Evolutionary conservation across 2,113 vertebrate genomes (phyloP).

Genomic region (Pedetes capensis): DNA sequence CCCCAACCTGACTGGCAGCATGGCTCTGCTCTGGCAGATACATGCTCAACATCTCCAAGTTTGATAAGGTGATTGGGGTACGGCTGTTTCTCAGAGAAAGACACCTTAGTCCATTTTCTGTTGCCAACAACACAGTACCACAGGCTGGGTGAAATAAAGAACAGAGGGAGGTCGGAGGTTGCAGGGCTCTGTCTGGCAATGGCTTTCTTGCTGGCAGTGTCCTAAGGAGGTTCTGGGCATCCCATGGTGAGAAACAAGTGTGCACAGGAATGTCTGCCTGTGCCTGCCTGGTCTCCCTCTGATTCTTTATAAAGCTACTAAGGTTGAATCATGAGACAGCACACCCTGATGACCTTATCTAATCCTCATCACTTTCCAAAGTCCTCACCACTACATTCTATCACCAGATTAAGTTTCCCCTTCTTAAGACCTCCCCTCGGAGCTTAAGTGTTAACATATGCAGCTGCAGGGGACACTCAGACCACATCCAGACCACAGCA

Average conservation of each 20-base stretch:
- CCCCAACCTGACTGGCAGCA: background rate
- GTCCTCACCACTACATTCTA: background rate
- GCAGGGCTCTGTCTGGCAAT: background rate
- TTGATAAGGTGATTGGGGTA: background rate
- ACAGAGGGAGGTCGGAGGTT: background rate
- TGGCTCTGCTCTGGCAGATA: background rate
- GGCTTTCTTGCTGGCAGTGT: background rate
- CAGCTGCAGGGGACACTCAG: background rate
- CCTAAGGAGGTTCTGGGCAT: background rate
- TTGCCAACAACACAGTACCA: background rate
- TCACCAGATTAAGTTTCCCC: background rate
- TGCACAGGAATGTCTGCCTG: no score
- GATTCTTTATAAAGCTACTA: background rate
- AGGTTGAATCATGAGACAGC: background rate
- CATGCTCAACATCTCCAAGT: background rate
- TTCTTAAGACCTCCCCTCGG: background rate
- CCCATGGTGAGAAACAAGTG: background rate
- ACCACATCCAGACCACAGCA: no score
- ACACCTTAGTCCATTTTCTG: background rate
- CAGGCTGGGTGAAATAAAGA: background rate
- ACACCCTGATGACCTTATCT: background rate
- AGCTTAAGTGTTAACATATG: background rate
- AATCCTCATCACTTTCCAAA: background rate
- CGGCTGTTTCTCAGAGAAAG: background rate
- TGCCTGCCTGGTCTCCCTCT: background rate